A percentile compares a stretch with the other conserved stretches of the same genome.
Evolutionary conservation across 2,888 invertebrate species (phyloP).

Genomic region (Schrankia costaestrigalis): DNA sequence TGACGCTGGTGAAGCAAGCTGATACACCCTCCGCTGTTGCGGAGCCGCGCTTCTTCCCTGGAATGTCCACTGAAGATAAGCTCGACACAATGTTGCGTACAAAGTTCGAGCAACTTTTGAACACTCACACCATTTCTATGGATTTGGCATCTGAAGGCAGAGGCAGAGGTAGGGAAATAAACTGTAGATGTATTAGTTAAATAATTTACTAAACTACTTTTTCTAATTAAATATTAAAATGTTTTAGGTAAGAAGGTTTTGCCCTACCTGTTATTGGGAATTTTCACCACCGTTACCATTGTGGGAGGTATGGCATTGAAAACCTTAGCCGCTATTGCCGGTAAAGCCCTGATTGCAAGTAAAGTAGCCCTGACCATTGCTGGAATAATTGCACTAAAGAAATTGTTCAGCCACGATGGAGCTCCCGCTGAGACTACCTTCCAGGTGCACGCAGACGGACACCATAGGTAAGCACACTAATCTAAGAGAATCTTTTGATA

Average conservation of each 20-base stretch:
- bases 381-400: conserved; percentile 86
- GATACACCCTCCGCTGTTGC: conserved; percentile 74
- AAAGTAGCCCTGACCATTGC: conserved; percentile 87
- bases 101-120: conserved; percentile 81
- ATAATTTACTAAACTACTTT: background rate
- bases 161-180: conserved; percentile 64
- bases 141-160: conserved; percentile 80
- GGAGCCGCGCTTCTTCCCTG: conserved; percentile 80
- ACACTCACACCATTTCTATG: conserved; percentile 83
- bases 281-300: conserved; percentile 84
- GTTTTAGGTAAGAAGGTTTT: conserved; percentile 77
- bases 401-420: conserved; percentile 84
- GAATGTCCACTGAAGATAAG: conserved; percentile 79
- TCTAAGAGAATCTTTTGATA: no score
- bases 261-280: conserved; percentile 81
- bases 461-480: conserved; percentile 77
- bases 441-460: conserved; percentile 85
- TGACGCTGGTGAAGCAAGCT: conserved; percentile 81
- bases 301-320: conserved; percentile 86
- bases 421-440: conserved; percentile 82
- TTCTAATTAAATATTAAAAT: conserved; percentile 1
- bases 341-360: conserved; percentile 86
- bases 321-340: conserved; percentile 85
- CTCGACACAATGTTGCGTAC: conserved; percentile 73
- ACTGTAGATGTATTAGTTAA: background rate